Evolutionary conservation across 1,140 invertebrate genomes (phyloP).

Genomic region (Pseudomyrmex pallidus): DNA sequence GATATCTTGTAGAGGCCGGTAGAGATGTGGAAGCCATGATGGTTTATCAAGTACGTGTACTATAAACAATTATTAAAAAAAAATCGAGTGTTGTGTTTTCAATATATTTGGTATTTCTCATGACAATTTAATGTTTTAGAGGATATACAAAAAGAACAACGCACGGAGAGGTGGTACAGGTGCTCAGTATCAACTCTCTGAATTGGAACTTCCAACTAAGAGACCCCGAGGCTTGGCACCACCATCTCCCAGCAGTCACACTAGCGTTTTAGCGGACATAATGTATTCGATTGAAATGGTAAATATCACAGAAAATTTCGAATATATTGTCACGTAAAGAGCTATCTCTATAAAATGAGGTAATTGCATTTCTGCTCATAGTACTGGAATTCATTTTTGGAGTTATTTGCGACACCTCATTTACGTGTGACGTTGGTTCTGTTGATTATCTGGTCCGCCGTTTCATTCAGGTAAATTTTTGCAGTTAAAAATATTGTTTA

Average conservation of each 20-base stretch:
- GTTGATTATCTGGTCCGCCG: conserved; percentile 79
- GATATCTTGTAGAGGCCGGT: conserved; percentile 90
- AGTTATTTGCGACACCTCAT: conserved; percentile 85
- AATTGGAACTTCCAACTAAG: conserved; percentile 89
- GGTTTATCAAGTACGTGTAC: conserved; percentile 88
- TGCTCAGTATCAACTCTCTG: conserved; percentile 88
- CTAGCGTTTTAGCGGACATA: conserved; percentile 84
- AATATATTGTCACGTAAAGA: background rate
- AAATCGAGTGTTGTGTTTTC: background rate
- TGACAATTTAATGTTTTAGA: conserved; percentile 77
- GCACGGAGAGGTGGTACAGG: conserved; percentile 80
- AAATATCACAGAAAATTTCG: conserved; percentile 25
- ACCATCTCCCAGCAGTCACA: conserved; percentile 80
- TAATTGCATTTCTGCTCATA: conserved; percentile 74
- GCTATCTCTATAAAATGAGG: conserved; percentile 4
- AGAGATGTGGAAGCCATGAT: conserved; percentile 91
- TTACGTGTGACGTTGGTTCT: conserved; percentile 82
- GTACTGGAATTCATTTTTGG: conserved; percentile 87
- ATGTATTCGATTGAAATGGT: conserved; percentile 84
- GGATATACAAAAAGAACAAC: conserved; percentile 86
- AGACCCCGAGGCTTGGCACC: conserved; percentile 82
- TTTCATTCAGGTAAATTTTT: conserved; percentile 79
- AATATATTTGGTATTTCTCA: background rate
- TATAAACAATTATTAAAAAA: conserved; percentile 52
- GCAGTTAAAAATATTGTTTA: background rate